Conservation (phyloP, 2,888 invertebrate species). For the Colostygia pectinataria region DNA sequence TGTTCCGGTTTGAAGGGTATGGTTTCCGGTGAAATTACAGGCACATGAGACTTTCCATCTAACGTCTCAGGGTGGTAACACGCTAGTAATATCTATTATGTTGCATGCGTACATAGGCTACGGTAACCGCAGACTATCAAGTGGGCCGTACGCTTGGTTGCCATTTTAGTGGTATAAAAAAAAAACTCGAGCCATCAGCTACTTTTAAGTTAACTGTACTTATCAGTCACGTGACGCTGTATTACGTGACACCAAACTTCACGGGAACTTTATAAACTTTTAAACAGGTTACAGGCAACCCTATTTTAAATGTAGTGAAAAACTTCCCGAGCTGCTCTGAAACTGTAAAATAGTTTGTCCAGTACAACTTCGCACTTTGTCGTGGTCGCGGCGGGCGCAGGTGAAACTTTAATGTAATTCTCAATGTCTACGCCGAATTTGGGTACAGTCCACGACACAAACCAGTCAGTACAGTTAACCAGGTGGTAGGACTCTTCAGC, state of each 20-base stretch:
- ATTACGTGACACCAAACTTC: neutral
- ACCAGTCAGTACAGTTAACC: neutral
- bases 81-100: too few species aligned
- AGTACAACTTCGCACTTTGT: conserved; percentile 28
- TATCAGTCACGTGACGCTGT: too few species aligned
- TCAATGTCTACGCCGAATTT: conserved; percentile 10
- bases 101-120: too few species aligned
- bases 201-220: too few species aligned
- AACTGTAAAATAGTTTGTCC: conserved; percentile 20
- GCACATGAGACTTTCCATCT: too few species aligned
- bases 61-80: too few species aligned
- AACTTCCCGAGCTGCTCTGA: neutral
- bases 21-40: too few species aligned
- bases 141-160: too few species aligned
- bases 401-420: conserved; percentile 27
- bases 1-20: too few species aligned
- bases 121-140: too few species aligned
- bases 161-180: too few species aligned
- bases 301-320: conserved; percentile 7
- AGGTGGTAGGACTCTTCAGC: too few species aligned
- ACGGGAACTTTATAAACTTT: neutral
- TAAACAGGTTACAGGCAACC: conserved; percentile 7
- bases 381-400: conserved; percentile 25
- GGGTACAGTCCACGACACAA: conserved; percentile 3
- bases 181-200: neutral